Evolutionary conservation across 2,113 vertebrate species (phyloP).

Genomic region (Ageneiosus marmoratus): DNA sequence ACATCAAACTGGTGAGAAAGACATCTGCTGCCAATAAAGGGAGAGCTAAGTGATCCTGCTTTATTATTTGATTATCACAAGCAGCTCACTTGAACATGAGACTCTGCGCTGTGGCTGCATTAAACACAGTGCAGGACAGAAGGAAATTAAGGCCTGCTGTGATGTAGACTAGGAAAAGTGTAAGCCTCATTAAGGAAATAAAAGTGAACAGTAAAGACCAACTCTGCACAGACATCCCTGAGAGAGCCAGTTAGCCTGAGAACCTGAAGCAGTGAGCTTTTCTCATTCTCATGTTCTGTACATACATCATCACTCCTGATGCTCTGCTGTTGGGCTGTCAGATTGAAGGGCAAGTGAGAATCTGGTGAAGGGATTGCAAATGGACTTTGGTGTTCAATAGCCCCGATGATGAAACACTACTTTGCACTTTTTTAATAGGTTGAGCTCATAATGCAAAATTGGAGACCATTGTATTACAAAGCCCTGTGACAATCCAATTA

Average conservation of each 20-base stretch:
- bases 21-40: not conserved
- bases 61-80: slow-evolving; percentile 38
- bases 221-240: not conserved
- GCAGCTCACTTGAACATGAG: not conserved
- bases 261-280: not conserved
- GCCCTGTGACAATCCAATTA: slow-evolving; percentile 22
- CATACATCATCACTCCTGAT: slow-evolving; percentile 4
- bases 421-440: not conserved
- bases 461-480: not conserved
- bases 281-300: not conserved
- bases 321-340: not conserved
- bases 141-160: slow-evolving; percentile 25
- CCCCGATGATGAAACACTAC: not conserved
- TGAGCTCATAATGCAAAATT: not conserved
- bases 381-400: slow-evolving; percentile 17
- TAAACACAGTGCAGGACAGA: not conserved
- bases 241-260: not conserved
- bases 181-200: not conserved
- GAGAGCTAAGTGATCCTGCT: not conserved
- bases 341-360: not conserved
- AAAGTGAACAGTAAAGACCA: slow-evolving; percentile 17
- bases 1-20: not conserved
- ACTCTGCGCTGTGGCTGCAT: not conserved
- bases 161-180: not conserved
- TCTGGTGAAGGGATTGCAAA: not conserved